Conservation (phyloP, 1,140 invertebrate species). For the Hestina assimilis region DNA sequence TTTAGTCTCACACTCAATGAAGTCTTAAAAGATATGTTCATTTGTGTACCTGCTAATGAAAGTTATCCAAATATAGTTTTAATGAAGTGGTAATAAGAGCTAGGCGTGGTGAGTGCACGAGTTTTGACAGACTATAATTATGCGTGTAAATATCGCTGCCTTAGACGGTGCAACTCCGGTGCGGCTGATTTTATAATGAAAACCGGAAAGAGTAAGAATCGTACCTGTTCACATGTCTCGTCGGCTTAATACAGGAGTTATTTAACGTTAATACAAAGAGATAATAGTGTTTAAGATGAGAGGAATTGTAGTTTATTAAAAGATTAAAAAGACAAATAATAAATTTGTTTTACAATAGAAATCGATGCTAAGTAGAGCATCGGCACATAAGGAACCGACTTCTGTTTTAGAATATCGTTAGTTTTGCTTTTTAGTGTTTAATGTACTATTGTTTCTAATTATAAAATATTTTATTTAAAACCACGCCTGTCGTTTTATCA, state of each 20-base stretch:
- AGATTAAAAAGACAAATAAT: too few species aligned
- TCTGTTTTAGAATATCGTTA: too few species aligned
- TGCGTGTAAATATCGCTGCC: constrained; percentile 27
- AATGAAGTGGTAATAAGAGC: not conserved
- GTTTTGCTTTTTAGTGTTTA: too few species aligned
- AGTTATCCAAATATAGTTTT: constrained; percentile 1
- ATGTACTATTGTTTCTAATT: too few species aligned
- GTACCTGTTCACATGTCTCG: constrained; percentile 20
- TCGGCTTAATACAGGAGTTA: constrained; percentile 13
- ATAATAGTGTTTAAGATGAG: constrained; percentile 6
- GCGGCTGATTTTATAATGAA: constrained; percentile 25
- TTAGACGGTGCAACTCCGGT: constrained; percentile 10
- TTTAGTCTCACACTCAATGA: constrained; percentile 23
- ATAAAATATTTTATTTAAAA: too few species aligned
- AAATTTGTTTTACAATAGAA: too few species aligned
- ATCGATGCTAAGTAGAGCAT: too few species aligned
- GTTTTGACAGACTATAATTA: constrained; percentile 35
- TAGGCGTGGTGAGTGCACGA: constrained; percentile 12
- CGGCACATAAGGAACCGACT: too few species aligned
- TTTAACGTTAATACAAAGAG: constrained; percentile 15
- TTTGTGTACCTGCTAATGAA: not conserved
- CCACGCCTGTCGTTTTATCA: too few species aligned
- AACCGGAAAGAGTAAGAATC: constrained; percentile 22
- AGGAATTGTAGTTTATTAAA: too few species aligned
- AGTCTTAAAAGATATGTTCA: constrained; percentile 14